Evolutionary conservation across 2,888 invertebrate genomes (phyloP).

Genomic region (Agrochola macilenta): DNA sequence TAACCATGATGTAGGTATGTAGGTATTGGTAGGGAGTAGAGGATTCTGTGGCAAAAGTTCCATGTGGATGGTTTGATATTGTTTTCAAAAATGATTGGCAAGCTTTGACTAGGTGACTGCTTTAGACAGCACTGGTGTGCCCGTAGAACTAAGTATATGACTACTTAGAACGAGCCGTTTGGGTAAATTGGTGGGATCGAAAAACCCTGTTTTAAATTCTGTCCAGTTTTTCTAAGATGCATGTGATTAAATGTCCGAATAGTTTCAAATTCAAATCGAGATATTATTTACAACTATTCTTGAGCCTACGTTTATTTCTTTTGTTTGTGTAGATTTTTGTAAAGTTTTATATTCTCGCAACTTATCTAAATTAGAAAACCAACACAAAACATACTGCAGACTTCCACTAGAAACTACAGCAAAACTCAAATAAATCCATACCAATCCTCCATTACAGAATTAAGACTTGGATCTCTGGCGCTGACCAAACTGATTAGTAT

Average conservation of each 20-base stretch:
- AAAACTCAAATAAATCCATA: conserved; percentile 32
- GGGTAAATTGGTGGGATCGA: neutral
- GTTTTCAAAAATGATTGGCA: neutral
- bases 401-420: neutral
- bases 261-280: neutral
- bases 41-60: neutral
- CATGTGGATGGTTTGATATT: neutral
- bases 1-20: neutral
- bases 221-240: neutral
- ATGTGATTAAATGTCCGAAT: neutral
- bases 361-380: conserved; percentile 13
- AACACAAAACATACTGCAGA: conserved; percentile 20
- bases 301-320: neutral
- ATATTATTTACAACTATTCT: neutral
- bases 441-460: conserved; percentile 50
- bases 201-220: neutral
- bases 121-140: neutral
- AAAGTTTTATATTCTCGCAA: neutral
- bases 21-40: neutral
- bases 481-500: conserved; percentile 62
- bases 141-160: neutral
- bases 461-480: conserved; percentile 31
- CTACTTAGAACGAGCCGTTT: neutral
- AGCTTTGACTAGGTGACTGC: neutral
- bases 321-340: neutral